Base-by-base conservation (phyloP, 1,140 invertebrate species). In the Ips nitidus region DNA sequence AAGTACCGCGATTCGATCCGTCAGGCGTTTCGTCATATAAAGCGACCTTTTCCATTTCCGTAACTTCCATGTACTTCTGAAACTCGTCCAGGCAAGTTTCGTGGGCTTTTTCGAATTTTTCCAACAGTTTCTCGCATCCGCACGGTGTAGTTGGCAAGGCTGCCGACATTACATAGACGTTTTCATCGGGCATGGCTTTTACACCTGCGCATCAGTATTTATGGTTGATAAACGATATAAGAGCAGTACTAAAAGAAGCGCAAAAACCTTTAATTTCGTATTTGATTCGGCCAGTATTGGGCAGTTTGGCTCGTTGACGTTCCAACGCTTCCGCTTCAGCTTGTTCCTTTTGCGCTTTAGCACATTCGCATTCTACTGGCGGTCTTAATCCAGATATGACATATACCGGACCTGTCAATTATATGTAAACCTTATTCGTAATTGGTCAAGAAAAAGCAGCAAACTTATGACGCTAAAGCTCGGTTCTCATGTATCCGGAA, bases 161-260 rank as follows among this genome's bases (percentile, higher is more conserved):
- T n/a, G 70, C 60, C 7, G 68, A 66, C 4, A 80, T 41, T 6
- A 77, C 66, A 61, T 75, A 80, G 1, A 77, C 69, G 60, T 79
- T 80, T 56, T 77, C 75, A 8, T 74, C 61, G 0, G 74, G 72
- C 39, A 73, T 73, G 53, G 65, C 66, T 42, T 69, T 74, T 2
- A 80, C 78, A 7, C 78, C 78, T 5, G 22, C 22, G 22, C 22
- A 22, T 22, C 22, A 22, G 22, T 22, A 22, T 22, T 22, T 22
- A 52, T 22, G 37, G 36, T 7, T 7, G 7, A n/a, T 7, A 7
- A 7, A 56, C 37, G 37, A 37, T 56, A 56, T n/a, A 56, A 22
- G 22, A 22, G 22, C 22, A 22, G 22, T 22, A 6, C n/a, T 47
- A 47, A 47, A 22, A 0, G 22, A 22, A 22, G 22, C 0, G 22